Base-by-base conservation (phyloP, 1,140 invertebrate genomes). In the Drosophila ercepeae region DNA sequence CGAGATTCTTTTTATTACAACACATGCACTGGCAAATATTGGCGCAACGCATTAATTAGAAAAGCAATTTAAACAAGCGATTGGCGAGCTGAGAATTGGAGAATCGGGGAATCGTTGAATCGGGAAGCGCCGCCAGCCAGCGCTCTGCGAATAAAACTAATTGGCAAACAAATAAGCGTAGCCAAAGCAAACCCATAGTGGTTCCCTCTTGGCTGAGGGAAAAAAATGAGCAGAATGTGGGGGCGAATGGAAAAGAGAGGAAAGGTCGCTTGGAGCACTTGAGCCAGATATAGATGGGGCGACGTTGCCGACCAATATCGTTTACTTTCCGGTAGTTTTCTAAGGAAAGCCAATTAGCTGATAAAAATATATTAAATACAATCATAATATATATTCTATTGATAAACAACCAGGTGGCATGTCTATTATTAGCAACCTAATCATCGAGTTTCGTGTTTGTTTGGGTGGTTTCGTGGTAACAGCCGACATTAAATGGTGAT, bases 61-160 rank as follows among this genome's bases (percentile, higher is more conserved):
- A 79, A 84, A 63, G 50, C 58, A 75, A 84, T 55, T 75, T 63
- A 86, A 79, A 69, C 79, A 86, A 81, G 60, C 75, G 45, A 68
- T 45, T 32, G 36, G 27, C 44, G 45, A 49, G 58, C 36, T 36
- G 25, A 64, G 49, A 27, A 32, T 32, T 9, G 9, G 34, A 36
- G 34, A 36, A 36, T 36, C 8, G 9, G 29, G 11, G 9, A 32
- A 39, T 36, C 8, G 9, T 9, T 11, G 9, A 32, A 39, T 39
- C 36, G 34, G 34, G 34, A 14, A 39, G 34, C 34, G 36, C 36
- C 36, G 44, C 58, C 36, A 53, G 50, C 42, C 46, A 57, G 57
- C 57, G 48, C 71, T 59, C 61, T 71, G 73, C 75, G 75, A 79
- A 75, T 79, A 77, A 77, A 89, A 84, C 84, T 89, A 84, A 89